These are phyloP conservation scores for Cyanoramphus novaezelandiae DNA, from an alignment of 2,113 vertebrate genomes.

Conservation along the genomic window DNA sequence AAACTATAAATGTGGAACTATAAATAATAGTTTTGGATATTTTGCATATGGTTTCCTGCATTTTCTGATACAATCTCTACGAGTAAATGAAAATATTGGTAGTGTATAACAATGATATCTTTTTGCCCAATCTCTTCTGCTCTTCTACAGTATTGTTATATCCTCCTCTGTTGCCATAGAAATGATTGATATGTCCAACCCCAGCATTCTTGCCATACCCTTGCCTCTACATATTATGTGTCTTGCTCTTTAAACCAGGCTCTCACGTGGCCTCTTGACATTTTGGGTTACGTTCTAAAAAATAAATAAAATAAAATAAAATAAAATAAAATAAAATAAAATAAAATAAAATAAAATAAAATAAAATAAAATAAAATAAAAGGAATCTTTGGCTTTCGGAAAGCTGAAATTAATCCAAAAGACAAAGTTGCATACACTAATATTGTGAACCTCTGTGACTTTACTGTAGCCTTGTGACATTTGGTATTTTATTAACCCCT, in stretches of 20 bases:
- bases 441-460: not conserved
- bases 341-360: not conserved
- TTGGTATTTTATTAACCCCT: not conserved
- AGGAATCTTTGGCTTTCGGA: not conserved
- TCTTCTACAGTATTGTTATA: not conserved
- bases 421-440: not conserved
- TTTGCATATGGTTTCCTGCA: not conserved
- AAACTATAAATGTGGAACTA: not conserved
- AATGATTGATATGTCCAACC: conserved; percentile 51
- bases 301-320: too few relatives aligned
- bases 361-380: not conserved
- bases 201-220: not conserved
- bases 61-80: not conserved
- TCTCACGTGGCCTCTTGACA: not conserved
- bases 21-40: not conserved
- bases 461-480: not conserved
- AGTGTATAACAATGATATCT: not conserved
- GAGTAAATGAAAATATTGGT: not conserved
- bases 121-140: not conserved
- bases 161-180: conserved; percentile 59
- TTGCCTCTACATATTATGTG: not conserved
- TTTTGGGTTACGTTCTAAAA: not conserved
- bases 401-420: not conserved
- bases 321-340: too few relatives aligned
- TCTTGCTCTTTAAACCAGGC: not conserved